Evolutionary conservation across 2,888 invertebrate species (phyloP), one percentile per base, ranked within the genome.

Genomic region (Diarsia brunnea): DNA sequence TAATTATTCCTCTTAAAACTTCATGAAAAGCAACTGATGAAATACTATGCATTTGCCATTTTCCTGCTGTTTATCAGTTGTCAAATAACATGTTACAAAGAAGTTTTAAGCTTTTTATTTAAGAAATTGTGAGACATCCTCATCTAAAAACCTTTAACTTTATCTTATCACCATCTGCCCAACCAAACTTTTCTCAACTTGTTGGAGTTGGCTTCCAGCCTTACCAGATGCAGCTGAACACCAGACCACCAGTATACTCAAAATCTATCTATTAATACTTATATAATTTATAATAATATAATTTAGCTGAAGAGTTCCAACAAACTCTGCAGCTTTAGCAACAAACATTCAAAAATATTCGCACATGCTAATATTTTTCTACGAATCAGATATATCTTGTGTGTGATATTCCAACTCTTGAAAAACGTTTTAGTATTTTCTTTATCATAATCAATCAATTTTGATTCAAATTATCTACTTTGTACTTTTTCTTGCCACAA

Each of bases 11-110:
- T 60, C 21, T 65, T n/a, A 47, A 38, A 77, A 83, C 69, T 67
- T 67, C 12, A 73, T 84, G 82, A 81, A 82, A 82, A 84, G 85
- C 78, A 81, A 77, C 61, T 82, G 81, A 84, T 72, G 63, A 64
- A 67, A 63, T 16, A 58, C 31, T 70, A 27, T 66, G 65, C 58
- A 75, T 84, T 79, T 82, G 60, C 61, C 27, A 67, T 73, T 69
- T 79, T 60, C 2, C 45, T 70, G 31, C 60, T 8, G 55, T 79
- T 45, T 31, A 7, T 77, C 73, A 69, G 65, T 75, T 81, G 60
- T 55, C 12, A n/a, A 77, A 82, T 71, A 78, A 78, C 24, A 77
- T 77, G 66, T 75, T 68, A 10, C 27, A 68, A 14, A 24, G 58
- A 67, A 64, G 5, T 51, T 60, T 0, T 0, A 55, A 74, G 14